These are phyloP conservation scores for Steinernema scapterisci DNA, from an alignment of 2,888 invertebrate species.

Conservation along the genomic window DNA sequence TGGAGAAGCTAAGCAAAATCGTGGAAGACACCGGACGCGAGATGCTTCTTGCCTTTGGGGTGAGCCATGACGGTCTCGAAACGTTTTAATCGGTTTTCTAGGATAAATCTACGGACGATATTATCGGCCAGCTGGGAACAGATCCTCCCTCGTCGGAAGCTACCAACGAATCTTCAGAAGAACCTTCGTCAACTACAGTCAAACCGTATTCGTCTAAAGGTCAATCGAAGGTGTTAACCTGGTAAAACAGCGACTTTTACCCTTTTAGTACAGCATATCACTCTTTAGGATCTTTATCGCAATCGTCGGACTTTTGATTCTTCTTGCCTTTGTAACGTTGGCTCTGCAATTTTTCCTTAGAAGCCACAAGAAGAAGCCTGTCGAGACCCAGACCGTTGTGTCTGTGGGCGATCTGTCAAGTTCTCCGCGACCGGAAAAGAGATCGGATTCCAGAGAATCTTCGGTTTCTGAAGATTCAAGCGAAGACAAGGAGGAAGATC, in stretches of 20 bases:
- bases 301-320: not conserved
- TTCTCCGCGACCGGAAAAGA: not conserved
- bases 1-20: conserved; percentile 64
- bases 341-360: not conserved
- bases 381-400: conserved; percentile 6
- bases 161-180: not conserved
- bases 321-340: not conserved
- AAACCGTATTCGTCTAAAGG: not conserved
- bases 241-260: too few relatives aligned
- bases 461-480: not conserved
- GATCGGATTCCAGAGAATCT: not conserved
- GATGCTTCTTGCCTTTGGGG: conserved; percentile 58
- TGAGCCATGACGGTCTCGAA: not conserved
- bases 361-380: not conserved
- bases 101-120: not conserved
- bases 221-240: too few relatives aligned
- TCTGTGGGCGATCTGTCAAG: not conserved
- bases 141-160: not conserved
- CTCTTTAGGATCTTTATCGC: not conserved
- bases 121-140: not conserved
- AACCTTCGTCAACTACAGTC: not conserved
- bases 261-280: too few relatives aligned
- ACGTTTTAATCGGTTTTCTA: not conserved
- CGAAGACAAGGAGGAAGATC: not conserved
- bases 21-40: conserved; percentile 63